Conservation (phyloP, 2,113 vertebrate species). For the Piliocolobus tephrosceles region DNA sequence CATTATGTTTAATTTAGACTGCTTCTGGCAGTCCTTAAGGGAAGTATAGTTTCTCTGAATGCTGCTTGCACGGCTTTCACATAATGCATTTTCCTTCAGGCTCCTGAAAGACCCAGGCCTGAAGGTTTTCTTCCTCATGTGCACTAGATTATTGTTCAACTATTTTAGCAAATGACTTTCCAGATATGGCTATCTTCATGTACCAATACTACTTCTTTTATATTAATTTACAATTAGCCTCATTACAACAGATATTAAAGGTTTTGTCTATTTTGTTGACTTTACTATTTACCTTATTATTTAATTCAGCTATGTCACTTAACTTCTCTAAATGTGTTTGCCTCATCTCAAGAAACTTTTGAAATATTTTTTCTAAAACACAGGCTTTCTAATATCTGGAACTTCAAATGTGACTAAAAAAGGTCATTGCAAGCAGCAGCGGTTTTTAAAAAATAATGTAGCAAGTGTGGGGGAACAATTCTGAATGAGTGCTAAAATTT, state of each 20-base stretch:
- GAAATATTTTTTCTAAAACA: not conserved
- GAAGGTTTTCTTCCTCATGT: not conserved
- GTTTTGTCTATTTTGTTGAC: not conserved
- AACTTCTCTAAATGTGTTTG: not conserved
- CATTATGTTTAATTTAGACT: not conserved
- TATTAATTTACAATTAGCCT: not conserved
- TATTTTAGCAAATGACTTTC: not conserved
- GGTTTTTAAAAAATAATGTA: not conserved
- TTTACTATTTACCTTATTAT: not conserved
- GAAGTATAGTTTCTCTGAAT: not conserved
- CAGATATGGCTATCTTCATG: not conserved
- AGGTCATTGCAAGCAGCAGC: not conserved
- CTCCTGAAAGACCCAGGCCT: not conserved
- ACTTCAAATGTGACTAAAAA: not conserved
- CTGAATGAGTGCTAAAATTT: not conserved
- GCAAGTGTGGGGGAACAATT: not conserved
- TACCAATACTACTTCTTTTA: not conserved
- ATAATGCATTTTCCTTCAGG: not conserved
- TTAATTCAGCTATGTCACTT: not conserved
- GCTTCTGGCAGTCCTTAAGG: not conserved
- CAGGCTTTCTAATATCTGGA: not conserved
- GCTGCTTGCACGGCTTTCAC: rapidly evolving
- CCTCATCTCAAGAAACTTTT: not conserved
- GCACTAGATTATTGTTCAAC: not conserved
- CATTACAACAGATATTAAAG: not conserved